A percentile compares a stretch with the other conserved stretches of the same genome.
Conservation (phyloP, 2,888 invertebrate genomes). For the Eilema caniola region DNA sequence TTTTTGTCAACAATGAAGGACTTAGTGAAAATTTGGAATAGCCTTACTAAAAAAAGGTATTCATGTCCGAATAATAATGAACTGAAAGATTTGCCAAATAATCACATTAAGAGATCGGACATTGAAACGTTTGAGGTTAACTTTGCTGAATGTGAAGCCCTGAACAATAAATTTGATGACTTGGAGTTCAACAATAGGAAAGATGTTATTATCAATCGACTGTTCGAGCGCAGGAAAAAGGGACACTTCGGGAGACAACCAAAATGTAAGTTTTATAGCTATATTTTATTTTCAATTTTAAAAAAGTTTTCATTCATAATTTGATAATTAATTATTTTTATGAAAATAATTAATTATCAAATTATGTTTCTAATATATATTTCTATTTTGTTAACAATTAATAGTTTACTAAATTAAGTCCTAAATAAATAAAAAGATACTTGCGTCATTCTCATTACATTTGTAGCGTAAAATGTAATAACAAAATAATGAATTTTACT, state of each 20-base stretch:
- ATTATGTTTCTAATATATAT: too few relatives aligned
- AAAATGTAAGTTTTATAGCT: constrained; percentile 70
- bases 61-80: constrained; percentile 83
- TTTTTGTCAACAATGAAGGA: constrained; percentile 86
- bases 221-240: constrained; percentile 72
- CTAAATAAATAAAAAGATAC: too few relatives aligned
- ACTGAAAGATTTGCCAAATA: constrained; percentile 68
- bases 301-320: background rate
- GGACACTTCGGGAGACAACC: constrained; percentile 74
- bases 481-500: too few relatives aligned
- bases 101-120: constrained; percentile 68
- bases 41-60: constrained; percentile 84
- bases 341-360: too few relatives aligned
- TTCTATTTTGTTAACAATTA: too few relatives aligned
- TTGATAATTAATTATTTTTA: too few relatives aligned
- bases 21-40: constrained; percentile 87
- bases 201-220: constrained; percentile 75
- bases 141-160: constrained; percentile 74
- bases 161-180: constrained; percentile 75
- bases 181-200: constrained; percentile 72
- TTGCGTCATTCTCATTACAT: too few relatives aligned
- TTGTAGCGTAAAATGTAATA: too few relatives aligned
- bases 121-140: constrained; percentile 72
- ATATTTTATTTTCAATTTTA: constrained; percentile 7
- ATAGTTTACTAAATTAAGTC: too few relatives aligned